Evolutionary conservation across 2,888 invertebrate species (phyloP).

Genomic region (Poecilus cupreus): DNA sequence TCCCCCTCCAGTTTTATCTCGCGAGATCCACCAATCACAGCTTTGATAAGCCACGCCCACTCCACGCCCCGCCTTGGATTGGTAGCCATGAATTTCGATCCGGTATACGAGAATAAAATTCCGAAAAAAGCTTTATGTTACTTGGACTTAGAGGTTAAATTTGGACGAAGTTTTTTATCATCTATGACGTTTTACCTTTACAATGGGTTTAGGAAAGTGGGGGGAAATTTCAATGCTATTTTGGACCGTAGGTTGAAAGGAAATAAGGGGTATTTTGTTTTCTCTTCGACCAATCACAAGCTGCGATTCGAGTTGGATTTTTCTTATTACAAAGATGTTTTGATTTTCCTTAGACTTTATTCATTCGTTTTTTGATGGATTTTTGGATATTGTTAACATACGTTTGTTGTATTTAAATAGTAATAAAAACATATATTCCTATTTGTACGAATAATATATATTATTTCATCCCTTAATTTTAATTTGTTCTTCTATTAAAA

Average conservation of each 20-base stretch:
- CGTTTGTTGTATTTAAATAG: background rate
- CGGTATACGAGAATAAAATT: no score
- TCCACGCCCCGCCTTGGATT: conserved; percentile 68
- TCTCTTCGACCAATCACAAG: conserved; percentile 29
- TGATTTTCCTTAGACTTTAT: conserved; percentile 51
- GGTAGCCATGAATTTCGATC: conserved; percentile 73
- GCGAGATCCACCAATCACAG: conserved; percentile 65
- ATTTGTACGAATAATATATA: background rate
- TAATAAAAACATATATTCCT: background rate
- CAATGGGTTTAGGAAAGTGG: background rate
- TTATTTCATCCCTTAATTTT: no score
- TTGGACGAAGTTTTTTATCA: conserved; percentile 15
- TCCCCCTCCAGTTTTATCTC: conserved; percentile 65
- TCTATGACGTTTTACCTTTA: conserved; percentile 2
- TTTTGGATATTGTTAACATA: background rate
- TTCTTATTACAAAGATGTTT: conserved; percentile 34
- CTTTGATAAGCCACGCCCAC: conserved; percentile 65
- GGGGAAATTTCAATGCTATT: background rate
- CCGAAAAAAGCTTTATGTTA: conserved; percentile 55
- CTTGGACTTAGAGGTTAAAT: conserved; percentile 44
- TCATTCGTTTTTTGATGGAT: background rate
- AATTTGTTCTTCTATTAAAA: no score
- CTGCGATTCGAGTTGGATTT: background rate
- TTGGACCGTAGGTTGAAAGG: conserved; percentile 6
- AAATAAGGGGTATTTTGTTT: conserved; percentile 18